Percentiles rank a stretch among this genome's conserved stretches.
phyloP scores from a whole-genome alignment of 2,113 vertebrate species.

The Salvelinus alpinus region DNA sequence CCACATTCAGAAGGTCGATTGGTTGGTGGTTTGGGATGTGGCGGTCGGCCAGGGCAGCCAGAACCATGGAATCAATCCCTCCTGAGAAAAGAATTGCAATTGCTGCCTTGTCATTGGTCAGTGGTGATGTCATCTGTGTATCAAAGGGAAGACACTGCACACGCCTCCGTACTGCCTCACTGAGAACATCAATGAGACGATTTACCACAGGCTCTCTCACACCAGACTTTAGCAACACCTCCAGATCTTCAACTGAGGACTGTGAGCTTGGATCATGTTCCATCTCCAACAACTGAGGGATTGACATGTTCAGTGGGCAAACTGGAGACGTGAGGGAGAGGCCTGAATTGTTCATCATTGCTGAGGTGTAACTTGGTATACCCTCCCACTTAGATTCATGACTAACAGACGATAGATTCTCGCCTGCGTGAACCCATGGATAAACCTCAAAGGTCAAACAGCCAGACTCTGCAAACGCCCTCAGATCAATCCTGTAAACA shows the following conservation, averaged over 20 bases:
- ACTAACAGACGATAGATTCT: constrained; percentile 22
- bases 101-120: constrained; percentile 48
- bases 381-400: constrained; percentile 42
- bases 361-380: constrained; percentile 61
- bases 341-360: constrained; percentile 63
- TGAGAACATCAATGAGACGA: constrained; percentile 79
- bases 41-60: constrained; percentile 85
- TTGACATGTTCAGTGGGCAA: constrained; percentile 76
- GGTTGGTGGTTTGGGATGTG: constrained; percentile 81
- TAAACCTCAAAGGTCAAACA: constrained; percentile 74
- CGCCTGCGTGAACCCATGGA: constrained; percentile 75
- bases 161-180: constrained; percentile 77
- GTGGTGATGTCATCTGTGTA: neutral
- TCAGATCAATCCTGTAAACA: constrained; percentile 85
- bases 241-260: constrained; percentile 63
- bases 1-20: constrained; percentile 94
- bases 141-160: constrained; percentile 73
- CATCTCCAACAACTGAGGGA: constrained; percentile 33
- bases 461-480: constrained; percentile 48
- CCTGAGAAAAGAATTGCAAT: constrained; percentile 92
- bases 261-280: neutral
- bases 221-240: constrained; percentile 65
- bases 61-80: constrained; percentile 90
- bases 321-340: constrained; percentile 73
- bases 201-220: constrained; percentile 61